Conservation (phyloP, 2,113 vertebrate species). For the Mirza zaza region DNA sequence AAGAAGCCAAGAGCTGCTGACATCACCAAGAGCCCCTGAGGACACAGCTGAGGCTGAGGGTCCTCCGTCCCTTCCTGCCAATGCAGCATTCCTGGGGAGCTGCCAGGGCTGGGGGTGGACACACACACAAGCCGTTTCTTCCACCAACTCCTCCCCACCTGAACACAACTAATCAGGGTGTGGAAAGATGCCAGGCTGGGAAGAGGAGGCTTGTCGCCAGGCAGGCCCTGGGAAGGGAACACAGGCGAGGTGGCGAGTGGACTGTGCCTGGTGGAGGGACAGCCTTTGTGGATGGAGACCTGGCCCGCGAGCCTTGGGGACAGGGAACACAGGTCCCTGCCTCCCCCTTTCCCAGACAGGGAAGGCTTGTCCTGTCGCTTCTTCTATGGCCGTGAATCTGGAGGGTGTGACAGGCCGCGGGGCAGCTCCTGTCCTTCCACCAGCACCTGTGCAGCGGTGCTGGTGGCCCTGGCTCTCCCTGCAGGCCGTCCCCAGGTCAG, state of each 20-base stretch:
- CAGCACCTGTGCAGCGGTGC: background rate
- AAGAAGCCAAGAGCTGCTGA: slow-evolving; percentile 62
- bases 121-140: background rate
- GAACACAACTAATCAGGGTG: slow-evolving; percentile 50
- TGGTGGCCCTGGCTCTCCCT: accelerated
- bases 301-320: background rate
- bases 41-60: background rate
- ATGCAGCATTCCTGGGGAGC: background rate
- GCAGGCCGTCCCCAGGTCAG: background rate
- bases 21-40: slow-evolving; percentile 73
- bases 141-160: background rate
- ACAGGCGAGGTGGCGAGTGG: background rate
- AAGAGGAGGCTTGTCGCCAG: background rate
- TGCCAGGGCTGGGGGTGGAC: background rate
- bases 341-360: too few species aligned
- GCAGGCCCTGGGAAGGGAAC: background rate
- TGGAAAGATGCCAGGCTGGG: slow-evolving; percentile 44
- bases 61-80: background rate
- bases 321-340: background rate
- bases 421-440: background rate
- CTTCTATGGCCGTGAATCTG: background rate
- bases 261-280: background rate
- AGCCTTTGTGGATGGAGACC: background rate
- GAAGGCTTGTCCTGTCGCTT: background rate
- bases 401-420: background rate